phyloP scores from a whole-genome alignment of 1,140 invertebrate species.

The Eueides isabella region DNA sequence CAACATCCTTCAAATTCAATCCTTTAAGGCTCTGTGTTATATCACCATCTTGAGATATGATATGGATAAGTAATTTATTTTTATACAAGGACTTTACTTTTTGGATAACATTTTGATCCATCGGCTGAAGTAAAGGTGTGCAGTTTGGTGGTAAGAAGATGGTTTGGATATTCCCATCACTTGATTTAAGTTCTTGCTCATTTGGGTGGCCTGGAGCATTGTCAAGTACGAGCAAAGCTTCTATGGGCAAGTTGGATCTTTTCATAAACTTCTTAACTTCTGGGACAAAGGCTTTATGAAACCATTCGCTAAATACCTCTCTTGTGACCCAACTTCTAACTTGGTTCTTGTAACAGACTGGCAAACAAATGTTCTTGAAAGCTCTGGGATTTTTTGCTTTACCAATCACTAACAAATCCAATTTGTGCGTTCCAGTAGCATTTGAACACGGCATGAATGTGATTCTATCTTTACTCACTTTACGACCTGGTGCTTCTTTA shows the following conservation, averaged over 20 bases:
- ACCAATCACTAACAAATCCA: constrained; percentile 55
- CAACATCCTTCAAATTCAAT: no score
- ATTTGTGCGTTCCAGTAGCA: constrained; percentile 58
- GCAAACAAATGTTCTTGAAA: constrained; percentile 46
- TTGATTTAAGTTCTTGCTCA: constrained; percentile 47
- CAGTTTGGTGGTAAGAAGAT: constrained; percentile 77
- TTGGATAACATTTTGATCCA: constrained; percentile 69
- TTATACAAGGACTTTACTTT: constrained; percentile 46
- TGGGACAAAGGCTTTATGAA: constrained; percentile 60
- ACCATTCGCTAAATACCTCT: constrained; percentile 56
- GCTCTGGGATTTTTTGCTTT: constrained; percentile 57
- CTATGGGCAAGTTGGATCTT: constrained; percentile 40
- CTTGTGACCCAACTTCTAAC: constrained; percentile 32
- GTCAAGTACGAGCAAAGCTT: constrained; percentile 50
- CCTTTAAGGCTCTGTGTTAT: constrained; percentile 50
- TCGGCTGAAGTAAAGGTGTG: constrained; percentile 74
- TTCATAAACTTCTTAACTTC: constrained; percentile 49
- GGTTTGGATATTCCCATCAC: constrained; percentile 57
- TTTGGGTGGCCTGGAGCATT: constrained; percentile 46
- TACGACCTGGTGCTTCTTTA: constrained; percentile 20
- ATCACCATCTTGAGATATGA: constrained; percentile 41
- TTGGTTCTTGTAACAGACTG: constrained; percentile 52
- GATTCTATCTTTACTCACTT: constrained; percentile 59
- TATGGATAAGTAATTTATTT: constrained; percentile 43
- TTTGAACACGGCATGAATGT: constrained; percentile 67